Evolutionary conservation across 2,113 vertebrate species (phyloP).

Genomic region (Sisor rabdophorus): DNA sequence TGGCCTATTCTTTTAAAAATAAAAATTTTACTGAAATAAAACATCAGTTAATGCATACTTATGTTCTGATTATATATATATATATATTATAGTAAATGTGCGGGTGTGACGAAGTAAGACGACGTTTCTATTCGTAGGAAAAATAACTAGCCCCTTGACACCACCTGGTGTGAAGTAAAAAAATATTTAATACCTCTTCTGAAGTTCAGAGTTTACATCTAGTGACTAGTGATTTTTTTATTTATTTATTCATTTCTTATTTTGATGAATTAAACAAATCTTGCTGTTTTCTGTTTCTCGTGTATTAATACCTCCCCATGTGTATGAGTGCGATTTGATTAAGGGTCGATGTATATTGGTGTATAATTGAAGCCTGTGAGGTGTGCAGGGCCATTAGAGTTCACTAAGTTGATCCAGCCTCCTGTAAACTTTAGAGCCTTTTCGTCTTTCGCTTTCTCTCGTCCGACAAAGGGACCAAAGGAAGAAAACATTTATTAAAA

Average conservation of each 20-base stretch:
- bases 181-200: not conserved
- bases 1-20: not conserved
- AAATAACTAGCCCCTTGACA: not conserved
- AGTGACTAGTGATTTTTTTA: too few relatives aligned
- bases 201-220: not conserved
- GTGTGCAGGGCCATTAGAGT: conserved; percentile 57
- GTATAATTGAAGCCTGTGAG: conserved; percentile 58
- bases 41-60: not conserved
- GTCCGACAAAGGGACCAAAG: conserved; percentile 50
- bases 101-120: conserved; percentile 32
- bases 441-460: conserved; percentile 61
- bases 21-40: not conserved
- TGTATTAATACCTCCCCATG: not conserved
- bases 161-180: not conserved
- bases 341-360: conserved; percentile 17
- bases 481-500: conserved; percentile 13
- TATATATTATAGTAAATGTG: too few relatives aligned
- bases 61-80: too few relatives aligned
- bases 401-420: conserved; percentile 54
- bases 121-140: conserved; percentile 7
- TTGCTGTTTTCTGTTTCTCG: not conserved
- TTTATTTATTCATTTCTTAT: too few relatives aligned
- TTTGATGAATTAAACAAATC: not conserved
- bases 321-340: not conserved
- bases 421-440: conserved; percentile 69